These are phyloP conservation scores for Priocnemis perturbator DNA, from an alignment of 2,888 invertebrate genomes.

Conservation along the genomic window DNA sequence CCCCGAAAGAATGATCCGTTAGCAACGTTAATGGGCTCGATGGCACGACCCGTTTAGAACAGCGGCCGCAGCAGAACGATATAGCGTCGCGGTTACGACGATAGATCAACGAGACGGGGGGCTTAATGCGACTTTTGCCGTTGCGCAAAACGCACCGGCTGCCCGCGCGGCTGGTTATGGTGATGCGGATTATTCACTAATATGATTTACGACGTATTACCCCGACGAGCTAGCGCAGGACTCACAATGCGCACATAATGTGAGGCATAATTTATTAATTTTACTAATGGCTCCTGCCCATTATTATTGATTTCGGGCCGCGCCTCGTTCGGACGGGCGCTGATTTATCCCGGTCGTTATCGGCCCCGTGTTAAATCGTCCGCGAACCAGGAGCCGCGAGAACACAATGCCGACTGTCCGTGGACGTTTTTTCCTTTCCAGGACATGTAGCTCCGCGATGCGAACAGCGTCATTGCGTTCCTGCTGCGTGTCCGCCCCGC, in stretches of 20 bases:
- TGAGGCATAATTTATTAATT: slow-evolving; percentile 75
- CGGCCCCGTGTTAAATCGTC: slow-evolving; percentile 70
- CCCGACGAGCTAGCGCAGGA: slow-evolving; percentile 59
- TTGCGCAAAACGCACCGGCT: slow-evolving; percentile 63
- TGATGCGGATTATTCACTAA: slow-evolving; percentile 76
- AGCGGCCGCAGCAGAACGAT: not conserved
- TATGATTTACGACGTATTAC: slow-evolving; percentile 75
- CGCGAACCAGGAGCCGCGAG: slow-evolving; percentile 64
- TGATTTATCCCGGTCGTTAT: slow-evolving; percentile 75
- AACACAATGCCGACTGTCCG: slow-evolving; percentile 58
- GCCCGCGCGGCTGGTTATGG: slow-evolving; percentile 67
- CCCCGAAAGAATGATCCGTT: no score
- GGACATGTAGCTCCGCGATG: slow-evolving; percentile 41
- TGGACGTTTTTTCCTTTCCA: slow-evolving; percentile 53
- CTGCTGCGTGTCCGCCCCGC: slow-evolving; percentile 2
- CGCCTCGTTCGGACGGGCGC: slow-evolving; percentile 66
- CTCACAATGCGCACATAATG: slow-evolving; percentile 75
- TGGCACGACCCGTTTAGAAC: no score
- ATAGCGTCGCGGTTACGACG: slow-evolving; percentile 18
- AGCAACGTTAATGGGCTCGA: no score
- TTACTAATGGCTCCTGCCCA: slow-evolving; percentile 75
- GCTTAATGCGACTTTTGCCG: slow-evolving; percentile 63
- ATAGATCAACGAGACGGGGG: slow-evolving; percentile 15
- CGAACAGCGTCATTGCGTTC: slow-evolving; percentile 18
- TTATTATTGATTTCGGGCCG: slow-evolving; percentile 74